Percentiles rank a stretch among this genome's conserved stretches.
Conservation (phyloP, 2,113 vertebrate genomes). For the Lipophrys pholis region DNA sequence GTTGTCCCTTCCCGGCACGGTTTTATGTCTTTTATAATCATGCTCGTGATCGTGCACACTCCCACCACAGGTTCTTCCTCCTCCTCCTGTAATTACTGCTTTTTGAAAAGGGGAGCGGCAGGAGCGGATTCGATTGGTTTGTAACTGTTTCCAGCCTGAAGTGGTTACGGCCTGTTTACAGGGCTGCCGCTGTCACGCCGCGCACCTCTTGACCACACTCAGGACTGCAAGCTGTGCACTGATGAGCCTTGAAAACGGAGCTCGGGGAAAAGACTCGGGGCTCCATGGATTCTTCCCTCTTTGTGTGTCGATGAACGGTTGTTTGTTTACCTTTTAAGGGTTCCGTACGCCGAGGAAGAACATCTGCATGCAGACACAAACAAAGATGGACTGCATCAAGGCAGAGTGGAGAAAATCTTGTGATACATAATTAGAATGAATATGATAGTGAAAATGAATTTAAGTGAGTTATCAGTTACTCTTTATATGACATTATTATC, state of each 20-base stretch:
- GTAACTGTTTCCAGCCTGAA: constrained; percentile 10
- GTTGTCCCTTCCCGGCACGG: neutral
- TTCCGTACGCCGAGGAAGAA: neutral
- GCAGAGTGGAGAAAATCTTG: too few relatives aligned
- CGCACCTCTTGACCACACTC: constrained; percentile 12
- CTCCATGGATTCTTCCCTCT: neutral
- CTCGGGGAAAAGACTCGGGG: constrained; percentile 1
- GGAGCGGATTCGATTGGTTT: constrained; percentile 31
- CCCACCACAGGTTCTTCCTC: neutral
- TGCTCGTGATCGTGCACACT: neutral
- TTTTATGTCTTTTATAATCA: neutral
- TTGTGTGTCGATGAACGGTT: neutral
- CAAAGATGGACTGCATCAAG: too few relatives aligned
- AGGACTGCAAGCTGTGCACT: neutral
- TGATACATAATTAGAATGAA: too few relatives aligned
- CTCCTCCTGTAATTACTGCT: neutral
- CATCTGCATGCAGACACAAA: too few relatives aligned
- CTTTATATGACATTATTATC: too few relatives aligned
- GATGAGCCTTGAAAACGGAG: neutral
- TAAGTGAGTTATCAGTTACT: too few relatives aligned
- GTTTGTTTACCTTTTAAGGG: neutral
- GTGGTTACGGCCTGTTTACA: constrained; percentile 8
- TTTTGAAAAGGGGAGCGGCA: neutral
- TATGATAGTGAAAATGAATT: too few relatives aligned
- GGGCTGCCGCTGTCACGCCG: constrained; percentile 1